These are phyloP conservation scores for Pseudanteris insignis DNA, from an alignment of 2,888 invertebrate species.

Conservation along the genomic window DNA sequence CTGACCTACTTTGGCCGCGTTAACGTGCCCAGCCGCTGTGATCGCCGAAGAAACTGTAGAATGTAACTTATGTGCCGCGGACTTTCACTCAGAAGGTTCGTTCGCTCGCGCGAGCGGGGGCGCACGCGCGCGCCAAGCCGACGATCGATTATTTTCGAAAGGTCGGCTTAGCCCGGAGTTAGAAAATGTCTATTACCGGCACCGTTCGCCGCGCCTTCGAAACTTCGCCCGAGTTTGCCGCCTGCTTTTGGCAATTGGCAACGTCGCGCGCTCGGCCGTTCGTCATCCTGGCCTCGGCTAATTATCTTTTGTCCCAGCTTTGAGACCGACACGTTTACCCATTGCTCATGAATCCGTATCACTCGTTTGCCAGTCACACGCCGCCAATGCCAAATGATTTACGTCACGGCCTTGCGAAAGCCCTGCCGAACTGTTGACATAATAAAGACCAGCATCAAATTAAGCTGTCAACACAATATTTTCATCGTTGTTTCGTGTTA, in stretches of 20 bases:
- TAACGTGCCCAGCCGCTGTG: conserved; percentile 37
- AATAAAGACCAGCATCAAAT: conserved; percentile 19
- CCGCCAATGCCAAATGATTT: conserved; percentile 19
- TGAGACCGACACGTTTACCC: conserved; percentile 14
- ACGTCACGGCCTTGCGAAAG: conserved; percentile 8
- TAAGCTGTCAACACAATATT: no score
- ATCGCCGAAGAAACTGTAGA: conserved; percentile 59
- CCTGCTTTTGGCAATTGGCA: conserved; percentile 3
- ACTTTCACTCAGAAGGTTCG: conserved; percentile 57
- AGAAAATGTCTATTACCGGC: conserved; percentile 53
- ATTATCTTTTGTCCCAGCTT: conserved; percentile 16
- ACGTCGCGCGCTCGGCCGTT: conserved; percentile 9
- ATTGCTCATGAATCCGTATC: conserved; percentile 14
- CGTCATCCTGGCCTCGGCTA: no score
- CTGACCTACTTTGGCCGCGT: conserved; percentile 55
- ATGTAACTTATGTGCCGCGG: conserved; percentile 57
- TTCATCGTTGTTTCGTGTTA: no score
- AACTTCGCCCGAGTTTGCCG: no score
- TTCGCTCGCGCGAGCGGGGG: conserved; percentile 50
- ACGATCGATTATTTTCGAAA: conserved; percentile 59
- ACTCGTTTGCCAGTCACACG: conserved; percentile 28
- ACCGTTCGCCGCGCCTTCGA: conserved; percentile 46
- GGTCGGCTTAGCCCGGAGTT: conserved; percentile 57
- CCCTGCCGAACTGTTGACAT: conserved; percentile 14
- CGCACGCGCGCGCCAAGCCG: conserved; percentile 45